Evolutionary conservation across 2,888 invertebrate genomes (phyloP), one percentile per base, ranked within the genome.

Genomic region (Argyresthia albistria): DNA sequence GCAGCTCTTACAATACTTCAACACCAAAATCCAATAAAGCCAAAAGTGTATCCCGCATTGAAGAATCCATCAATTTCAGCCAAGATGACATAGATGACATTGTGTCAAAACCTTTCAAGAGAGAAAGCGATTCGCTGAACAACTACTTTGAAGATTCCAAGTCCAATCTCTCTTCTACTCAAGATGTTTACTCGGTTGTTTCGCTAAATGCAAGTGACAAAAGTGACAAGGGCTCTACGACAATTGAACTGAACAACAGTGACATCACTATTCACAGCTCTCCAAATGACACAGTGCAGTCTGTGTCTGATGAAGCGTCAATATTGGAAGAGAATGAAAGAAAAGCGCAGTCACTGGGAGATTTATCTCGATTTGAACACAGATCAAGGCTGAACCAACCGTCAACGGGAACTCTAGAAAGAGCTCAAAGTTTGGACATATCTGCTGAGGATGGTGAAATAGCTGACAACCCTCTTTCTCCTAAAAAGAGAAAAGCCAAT

Each of bases 371-470:
- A 67, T 91, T 94, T 56, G 84, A 88, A 64, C 56, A 84, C 9
- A 72, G 81, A 61, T 59, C 83, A 43, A 86, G 81, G 58, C 67
- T 80, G 16, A 87, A 70, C 58, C 81, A 86, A 55, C 83, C 88
- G 8, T 70, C 88, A 3, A 78, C 88, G 3, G 91, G 91, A 3
- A 92, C 91, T 9, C 72, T 93, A 53, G 95, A 95, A 76, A 86
- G 95, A 57, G 94, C 95, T 0, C 94, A 95, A 68, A 95, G 95
- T 63, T 79, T 95, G 46, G 95, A 95, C 59, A 92, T 94, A 72
- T 92, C 92, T 50, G 81, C 80, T 6, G 88, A 88, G 56, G 88
- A 88, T 58, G 72, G 67, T n/a, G 88, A 87, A 61, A 76, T 75
- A 48, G 73, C 74, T 54, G 87, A 88, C 61, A 82, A 68, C 51